These are phyloP conservation scores for Nesoenas mayeri DNA, from an alignment of 2,113 vertebrate species.

Conservation along the genomic window DNA sequence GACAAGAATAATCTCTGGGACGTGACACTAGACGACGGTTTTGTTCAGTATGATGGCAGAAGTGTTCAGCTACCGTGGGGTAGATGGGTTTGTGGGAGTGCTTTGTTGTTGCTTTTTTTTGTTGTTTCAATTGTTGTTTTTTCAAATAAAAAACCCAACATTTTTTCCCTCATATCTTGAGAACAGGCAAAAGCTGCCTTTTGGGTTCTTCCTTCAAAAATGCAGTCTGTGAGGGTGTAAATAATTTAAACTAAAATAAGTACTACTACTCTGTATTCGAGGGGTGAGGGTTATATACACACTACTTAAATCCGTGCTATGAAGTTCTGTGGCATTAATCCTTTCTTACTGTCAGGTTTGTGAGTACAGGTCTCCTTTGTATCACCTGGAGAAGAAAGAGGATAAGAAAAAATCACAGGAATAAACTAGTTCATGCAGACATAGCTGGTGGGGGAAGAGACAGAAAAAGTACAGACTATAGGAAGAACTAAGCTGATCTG, in stretches of 20 bases:
- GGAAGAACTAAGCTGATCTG: background rate
- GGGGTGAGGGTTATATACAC: accelerated
- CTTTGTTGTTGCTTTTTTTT: background rate
- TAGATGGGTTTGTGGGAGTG: background rate
- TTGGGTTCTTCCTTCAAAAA: background rate
- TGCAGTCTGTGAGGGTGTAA: accelerated
- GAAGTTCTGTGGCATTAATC: background rate
- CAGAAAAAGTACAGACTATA: background rate
- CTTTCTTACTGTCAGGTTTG: background rate
- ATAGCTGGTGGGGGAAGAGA: background rate
- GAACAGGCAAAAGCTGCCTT: background rate
- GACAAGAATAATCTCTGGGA: background rate
- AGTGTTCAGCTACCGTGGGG: accelerated
- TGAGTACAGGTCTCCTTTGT: background rate
- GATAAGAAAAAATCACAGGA: background rate
- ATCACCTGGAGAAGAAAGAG: background rate
- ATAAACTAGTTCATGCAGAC: background rate
- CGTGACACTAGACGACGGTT: background rate
- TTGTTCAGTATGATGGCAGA: background rate
- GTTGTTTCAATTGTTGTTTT: background rate
- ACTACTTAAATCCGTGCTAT: background rate
- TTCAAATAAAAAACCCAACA: background rate
- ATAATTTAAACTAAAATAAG: background rate
- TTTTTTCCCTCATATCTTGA: background rate
- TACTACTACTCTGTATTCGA: accelerated